A percentile compares a stretch with the other conserved stretches of the same genome.
These are phyloP conservation scores for Ormyrus thymus DNA, from an alignment of 2,888 invertebrate genomes.

Conservation along the genomic window DNA sequence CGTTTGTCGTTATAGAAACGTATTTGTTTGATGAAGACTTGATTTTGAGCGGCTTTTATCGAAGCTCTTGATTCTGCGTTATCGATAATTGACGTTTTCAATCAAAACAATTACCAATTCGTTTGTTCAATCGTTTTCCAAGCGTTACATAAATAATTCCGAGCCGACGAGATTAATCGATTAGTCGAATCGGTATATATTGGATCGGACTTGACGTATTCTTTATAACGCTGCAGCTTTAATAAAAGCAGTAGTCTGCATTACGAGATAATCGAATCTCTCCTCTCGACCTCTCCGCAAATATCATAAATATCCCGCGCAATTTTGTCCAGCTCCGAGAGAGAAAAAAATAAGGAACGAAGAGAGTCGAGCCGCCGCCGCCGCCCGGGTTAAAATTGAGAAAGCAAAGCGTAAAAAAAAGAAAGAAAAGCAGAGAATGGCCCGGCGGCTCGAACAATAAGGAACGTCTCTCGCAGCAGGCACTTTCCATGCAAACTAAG, in stretches of 20 bases:
- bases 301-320: constrained; percentile 11
- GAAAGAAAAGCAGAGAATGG: constrained; percentile 3
- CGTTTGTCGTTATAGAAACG: too few relatives aligned
- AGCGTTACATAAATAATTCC: too few relatives aligned
- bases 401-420: neutral
- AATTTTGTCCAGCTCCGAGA: constrained; percentile 14
- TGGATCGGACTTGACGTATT: neutral
- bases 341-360: neutral
- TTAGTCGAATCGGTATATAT: neutral
- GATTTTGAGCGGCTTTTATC: too few relatives aligned
- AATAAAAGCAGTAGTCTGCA: neutral
- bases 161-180: too few relatives aligned
- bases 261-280: neutral
- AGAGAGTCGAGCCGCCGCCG: neutral
- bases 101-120: too few relatives aligned
- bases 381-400: too few relatives aligned
- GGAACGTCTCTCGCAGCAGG: constrained; percentile 53
- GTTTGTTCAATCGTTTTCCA: too few relatives aligned
- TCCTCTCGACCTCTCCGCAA: neutral
- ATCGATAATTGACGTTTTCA: too few relatives aligned
- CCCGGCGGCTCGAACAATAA: constrained; percentile 9
- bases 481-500: constrained; percentile 71
- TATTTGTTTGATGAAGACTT: too few relatives aligned
- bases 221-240: neutral
- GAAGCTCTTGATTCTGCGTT: too few relatives aligned